Evolutionary conservation across 2,888 invertebrate genomes (phyloP).

Genomic region (Athetis lepigone): DNA sequence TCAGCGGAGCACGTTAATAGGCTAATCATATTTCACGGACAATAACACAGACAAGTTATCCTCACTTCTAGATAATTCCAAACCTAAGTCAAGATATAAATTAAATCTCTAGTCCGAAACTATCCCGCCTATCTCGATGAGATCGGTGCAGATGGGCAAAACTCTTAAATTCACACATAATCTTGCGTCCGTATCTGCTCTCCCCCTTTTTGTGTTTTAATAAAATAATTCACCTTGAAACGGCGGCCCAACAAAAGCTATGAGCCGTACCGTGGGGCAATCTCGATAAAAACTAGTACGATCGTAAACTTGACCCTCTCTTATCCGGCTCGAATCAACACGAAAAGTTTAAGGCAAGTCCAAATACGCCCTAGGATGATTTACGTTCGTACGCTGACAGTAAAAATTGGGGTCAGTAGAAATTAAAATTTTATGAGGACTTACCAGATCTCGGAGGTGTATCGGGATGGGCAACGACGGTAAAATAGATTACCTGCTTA

Average conservation of each 20-base stretch:
- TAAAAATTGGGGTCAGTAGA: conserved; percentile 82
- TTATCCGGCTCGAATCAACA: conserved; percentile 84
- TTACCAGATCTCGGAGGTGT: conserved; percentile 69
- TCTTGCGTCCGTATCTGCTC: conserved; percentile 72
- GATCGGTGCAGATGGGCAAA: conserved; percentile 73
- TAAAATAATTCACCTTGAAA: conserved; percentile 83
- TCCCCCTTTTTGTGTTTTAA: conserved; percentile 80
- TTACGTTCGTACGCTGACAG: conserved; percentile 76
- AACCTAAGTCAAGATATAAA: conserved; percentile 53
- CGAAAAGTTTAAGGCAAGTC: conserved; percentile 73
- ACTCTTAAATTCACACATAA: conserved; percentile 82
- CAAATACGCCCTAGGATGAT: conserved; percentile 77
- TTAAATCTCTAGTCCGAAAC: conserved; percentile 58
- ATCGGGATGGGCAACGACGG: conserved; percentile 66
- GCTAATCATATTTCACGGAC: conserved; percentile 42
- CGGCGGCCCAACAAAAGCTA: conserved; percentile 79
- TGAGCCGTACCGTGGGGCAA: conserved; percentile 80
- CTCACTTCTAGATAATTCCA: conserved; percentile 38
- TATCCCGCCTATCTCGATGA: conserved; percentile 68
- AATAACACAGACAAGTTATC: conserved; percentile 39
- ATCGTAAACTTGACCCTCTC: conserved; percentile 86
- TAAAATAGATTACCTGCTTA: conserved; percentile 72
- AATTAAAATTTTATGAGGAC: conserved; percentile 82
- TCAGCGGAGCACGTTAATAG: conserved; percentile 32
- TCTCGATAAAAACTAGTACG: conserved; percentile 86